Conservation (phyloP, 1,140 invertebrate species). For the Macrosteles quadrilineatus region DNA sequence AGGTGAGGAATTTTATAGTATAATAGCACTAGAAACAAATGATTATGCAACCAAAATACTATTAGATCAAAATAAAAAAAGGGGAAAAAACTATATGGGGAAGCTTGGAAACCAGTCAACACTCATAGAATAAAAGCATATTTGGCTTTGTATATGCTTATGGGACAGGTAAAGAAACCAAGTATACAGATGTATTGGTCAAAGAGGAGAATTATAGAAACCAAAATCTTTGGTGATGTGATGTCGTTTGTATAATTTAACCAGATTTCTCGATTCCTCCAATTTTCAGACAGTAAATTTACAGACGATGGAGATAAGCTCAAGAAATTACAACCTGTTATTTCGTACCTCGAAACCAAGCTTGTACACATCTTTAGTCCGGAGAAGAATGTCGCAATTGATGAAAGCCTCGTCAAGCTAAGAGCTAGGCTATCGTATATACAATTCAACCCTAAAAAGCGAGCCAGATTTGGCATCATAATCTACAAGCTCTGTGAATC, state of each 20-base stretch:
- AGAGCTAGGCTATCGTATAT: no score
- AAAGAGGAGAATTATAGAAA: neutral
- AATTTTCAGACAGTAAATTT: no score
- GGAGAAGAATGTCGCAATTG: no score
- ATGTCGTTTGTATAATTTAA: no score
- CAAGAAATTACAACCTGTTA: no score
- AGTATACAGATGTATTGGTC: neutral
- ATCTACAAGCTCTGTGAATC: constrained; percentile 13
- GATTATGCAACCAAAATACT: neutral
- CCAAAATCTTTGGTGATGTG: no score
- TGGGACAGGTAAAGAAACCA: neutral
- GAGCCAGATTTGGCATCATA: constrained; percentile 32
- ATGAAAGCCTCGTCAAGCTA: no score
- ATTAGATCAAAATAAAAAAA: neutral
- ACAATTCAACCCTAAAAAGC: no score
- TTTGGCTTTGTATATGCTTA: neutral
- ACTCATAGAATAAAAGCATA: neutral
- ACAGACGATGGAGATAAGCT: no score
- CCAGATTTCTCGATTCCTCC: no score
- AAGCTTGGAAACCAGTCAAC: neutral
- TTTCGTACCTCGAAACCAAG: no score
- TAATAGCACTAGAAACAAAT: neutral
- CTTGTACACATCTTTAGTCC: no score
- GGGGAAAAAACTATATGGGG: neutral
- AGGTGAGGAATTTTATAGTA: neutral